These are phyloP conservation scores for Heterocephalus glaber DNA, from an alignment of 2,113 vertebrate genomes.

Conservation along the genomic window DNA sequence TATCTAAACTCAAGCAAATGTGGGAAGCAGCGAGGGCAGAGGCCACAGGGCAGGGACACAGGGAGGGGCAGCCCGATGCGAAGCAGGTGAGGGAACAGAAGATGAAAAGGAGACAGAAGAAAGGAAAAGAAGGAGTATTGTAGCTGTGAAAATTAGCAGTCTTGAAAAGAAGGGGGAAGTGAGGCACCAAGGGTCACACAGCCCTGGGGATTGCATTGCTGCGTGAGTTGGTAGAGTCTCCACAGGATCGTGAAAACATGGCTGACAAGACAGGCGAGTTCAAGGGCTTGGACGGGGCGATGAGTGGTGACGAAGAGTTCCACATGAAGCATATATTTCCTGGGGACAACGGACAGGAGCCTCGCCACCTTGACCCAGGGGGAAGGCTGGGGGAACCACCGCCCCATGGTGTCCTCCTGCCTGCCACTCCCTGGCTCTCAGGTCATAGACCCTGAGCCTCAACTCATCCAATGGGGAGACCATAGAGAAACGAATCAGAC, in stretches of 20 bases:
- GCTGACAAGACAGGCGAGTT: background rate
- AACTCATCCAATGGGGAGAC: background rate
- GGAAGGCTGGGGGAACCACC: too few relatives aligned
- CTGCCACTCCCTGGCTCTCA: background rate
- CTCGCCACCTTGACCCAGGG: background rate
- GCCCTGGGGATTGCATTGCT: background rate
- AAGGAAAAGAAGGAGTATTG: too few relatives aligned
- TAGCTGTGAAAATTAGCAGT: background rate
- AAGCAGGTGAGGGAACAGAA: background rate
- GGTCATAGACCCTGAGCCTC: background rate
- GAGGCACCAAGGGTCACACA: too few relatives aligned
- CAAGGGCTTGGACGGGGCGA: background rate
- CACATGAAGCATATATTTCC: background rate
- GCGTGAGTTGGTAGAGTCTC: background rate
- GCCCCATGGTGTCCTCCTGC: accelerated
- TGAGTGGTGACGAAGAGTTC: background rate
- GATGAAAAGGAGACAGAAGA: background rate
- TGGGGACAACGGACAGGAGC: background rate
- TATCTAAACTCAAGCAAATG: background rate
- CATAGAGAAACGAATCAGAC: background rate
- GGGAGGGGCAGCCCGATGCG: background rate
- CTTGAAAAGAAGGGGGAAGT: background rate
- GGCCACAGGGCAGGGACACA: background rate
- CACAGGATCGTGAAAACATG: background rate
- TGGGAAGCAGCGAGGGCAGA: background rate